Percentiles rank a stretch among this genome's conserved stretches.
These are phyloP conservation scores for Pavo muticus DNA, from an alignment of 2,113 vertebrate species.

Conservation along the genomic window DNA sequence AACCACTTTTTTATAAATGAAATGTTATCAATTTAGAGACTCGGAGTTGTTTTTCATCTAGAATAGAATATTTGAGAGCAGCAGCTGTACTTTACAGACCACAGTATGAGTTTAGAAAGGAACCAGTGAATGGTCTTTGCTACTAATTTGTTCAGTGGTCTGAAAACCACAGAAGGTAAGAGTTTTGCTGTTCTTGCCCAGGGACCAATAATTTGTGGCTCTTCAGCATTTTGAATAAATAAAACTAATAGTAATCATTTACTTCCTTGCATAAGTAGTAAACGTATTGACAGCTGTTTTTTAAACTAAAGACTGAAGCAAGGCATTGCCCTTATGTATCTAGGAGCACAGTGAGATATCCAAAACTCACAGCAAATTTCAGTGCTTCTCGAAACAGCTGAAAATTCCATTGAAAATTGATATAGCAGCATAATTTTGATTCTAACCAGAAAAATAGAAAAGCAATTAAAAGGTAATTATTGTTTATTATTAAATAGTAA, in stretches of 20 bases:
- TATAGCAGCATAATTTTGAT: background rate
- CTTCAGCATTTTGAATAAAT: background rate
- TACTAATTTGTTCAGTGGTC: background rate
- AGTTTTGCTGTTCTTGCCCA: background rate
- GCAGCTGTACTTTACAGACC: background rate
- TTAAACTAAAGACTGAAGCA: background rate
- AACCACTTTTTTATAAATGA: background rate
- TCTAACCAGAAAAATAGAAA: background rate
- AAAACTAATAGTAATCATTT: background rate
- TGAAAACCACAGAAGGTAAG: background rate
- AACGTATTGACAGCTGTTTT: background rate
- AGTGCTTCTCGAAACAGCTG: background rate
- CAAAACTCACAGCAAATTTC: background rate
- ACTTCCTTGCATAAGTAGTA: background rate
- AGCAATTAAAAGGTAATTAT: background rate
- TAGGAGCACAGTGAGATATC: background rate
- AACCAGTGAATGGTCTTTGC: background rate
- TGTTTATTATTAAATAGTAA: background rate
- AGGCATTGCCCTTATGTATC: background rate
- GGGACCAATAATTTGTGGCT: background rate
- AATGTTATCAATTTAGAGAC: background rate
- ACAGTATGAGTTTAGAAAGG: background rate
- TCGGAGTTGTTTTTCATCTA: background rate
- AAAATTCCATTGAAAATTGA: background rate
- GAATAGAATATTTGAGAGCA: background rate